These are phyloP conservation scores for Bombus waltoni DNA, from an alignment of 1,140 invertebrate species.

Conservation along the genomic window DNA sequence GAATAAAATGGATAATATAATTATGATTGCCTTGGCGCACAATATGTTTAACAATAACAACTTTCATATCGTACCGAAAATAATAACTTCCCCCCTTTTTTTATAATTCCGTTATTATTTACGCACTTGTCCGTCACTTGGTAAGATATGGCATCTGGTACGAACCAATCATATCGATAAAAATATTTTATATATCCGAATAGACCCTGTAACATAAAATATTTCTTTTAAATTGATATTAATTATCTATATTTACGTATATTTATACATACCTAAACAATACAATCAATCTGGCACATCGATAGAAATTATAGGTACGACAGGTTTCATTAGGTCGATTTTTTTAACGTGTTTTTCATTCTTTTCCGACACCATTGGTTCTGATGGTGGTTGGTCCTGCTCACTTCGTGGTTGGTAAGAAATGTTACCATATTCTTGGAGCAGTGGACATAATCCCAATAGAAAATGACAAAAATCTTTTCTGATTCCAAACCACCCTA, in stretches of 20 bases:
- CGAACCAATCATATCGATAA: constrained; percentile 49
- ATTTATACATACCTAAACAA: constrained; percentile 45
- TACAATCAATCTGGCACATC: constrained; percentile 92
- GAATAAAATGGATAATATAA: constrained; percentile 48
- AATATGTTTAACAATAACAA: constrained; percentile 54
- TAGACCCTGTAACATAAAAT: constrained; percentile 33
- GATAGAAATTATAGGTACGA: constrained; percentile 93
- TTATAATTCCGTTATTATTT: constrained; percentile 41
- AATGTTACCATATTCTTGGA: constrained; percentile 99
- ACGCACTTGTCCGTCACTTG: constrained; percentile 48
- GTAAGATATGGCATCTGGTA: constrained; percentile 47
- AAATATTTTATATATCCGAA: constrained; percentile 41
- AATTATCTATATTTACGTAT: background rate
- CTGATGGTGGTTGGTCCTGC: constrained; percentile 82
- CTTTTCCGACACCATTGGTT: constrained; percentile 84
- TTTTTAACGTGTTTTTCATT: constrained; percentile 86
- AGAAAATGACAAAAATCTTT: constrained; percentile 99
- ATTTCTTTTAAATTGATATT: background rate
- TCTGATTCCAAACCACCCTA: constrained; percentile 99
- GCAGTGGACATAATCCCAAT: constrained; percentile 94
- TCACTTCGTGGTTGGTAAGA: constrained; percentile 89
- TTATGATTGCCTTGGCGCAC: constrained; percentile 53
- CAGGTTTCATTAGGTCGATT: constrained; percentile 90
- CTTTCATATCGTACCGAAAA: constrained; percentile 46
- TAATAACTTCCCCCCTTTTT: constrained; percentile 25